These are phyloP conservation scores for Dolichoris vasculosae DNA, from an alignment of 1,140 invertebrate species.

Conservation along the genomic window DNA sequence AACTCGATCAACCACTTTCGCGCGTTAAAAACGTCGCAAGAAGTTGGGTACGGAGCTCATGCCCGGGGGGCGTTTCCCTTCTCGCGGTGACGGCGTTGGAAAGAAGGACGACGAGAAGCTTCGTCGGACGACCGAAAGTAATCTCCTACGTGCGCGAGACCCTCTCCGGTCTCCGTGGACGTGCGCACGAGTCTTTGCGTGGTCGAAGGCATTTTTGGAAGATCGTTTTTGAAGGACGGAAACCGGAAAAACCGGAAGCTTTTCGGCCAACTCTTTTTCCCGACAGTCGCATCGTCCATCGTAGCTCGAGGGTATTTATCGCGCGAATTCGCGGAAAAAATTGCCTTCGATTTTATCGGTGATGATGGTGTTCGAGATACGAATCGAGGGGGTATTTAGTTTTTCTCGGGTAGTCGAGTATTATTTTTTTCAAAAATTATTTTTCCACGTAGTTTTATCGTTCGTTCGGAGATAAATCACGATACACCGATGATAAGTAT, in stretches of 20 bases:
- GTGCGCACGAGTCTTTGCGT: too few species aligned
- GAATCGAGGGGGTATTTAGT: not conserved
- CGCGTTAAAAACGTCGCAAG: not conserved
- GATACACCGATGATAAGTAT: too few species aligned
- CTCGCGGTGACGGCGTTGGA: too few species aligned
- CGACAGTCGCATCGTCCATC: not conserved
- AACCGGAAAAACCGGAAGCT: not conserved
- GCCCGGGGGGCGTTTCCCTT: not conserved
- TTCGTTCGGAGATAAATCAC: too few species aligned
- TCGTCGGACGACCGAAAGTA: not conserved
- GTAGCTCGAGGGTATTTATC: not conserved
- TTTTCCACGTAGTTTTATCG: not conserved
- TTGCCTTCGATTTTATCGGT: not conserved
- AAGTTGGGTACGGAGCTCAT: not conserved
- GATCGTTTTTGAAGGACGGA: not conserved
- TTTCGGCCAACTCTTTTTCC: not conserved
- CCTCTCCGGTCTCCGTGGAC: not conserved
- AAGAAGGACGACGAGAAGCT: conserved; percentile 20
- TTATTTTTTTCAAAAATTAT: not conserved
- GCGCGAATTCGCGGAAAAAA: not conserved
- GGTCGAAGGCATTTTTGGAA: not conserved
- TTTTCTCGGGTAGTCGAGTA: not conserved
- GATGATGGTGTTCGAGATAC: too few species aligned
- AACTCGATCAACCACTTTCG: conserved; percentile 24
- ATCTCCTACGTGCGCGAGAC: not conserved